A percentile compares a stretch with the other conserved stretches of the same genome.
Evolutionary conservation across 2,797 vertebrate species (phyloP).

Genomic region (Myotis vivesi): DNA sequence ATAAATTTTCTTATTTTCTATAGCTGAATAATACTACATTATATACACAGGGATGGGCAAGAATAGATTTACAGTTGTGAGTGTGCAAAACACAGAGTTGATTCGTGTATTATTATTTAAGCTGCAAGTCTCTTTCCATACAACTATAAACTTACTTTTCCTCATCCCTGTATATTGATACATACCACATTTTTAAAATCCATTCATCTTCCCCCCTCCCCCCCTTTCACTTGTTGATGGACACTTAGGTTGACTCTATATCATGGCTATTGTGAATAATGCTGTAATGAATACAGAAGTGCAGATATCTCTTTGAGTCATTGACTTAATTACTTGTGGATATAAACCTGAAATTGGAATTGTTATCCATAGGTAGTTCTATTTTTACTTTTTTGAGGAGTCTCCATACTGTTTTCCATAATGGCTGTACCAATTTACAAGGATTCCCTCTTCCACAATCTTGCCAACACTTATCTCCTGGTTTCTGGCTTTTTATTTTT

Average conservation of each 20-base stretch:
- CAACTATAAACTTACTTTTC: not conserved
- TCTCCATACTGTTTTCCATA: not conserved
- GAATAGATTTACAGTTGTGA: not conserved
- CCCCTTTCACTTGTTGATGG: not conserved
- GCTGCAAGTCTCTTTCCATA: not conserved
- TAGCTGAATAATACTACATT: not conserved
- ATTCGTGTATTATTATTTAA: not conserved
- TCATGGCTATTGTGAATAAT: not conserved
- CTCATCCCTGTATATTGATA: not conserved
- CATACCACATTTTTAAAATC: not conserved
- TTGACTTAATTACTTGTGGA: not conserved
- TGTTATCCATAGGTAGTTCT: not conserved
- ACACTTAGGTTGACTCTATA: not conserved
- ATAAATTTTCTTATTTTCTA: not conserved
- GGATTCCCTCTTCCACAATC: not conserved
- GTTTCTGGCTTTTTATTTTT: not conserved
- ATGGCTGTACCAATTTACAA: not conserved
- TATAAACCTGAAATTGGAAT: not conserved
- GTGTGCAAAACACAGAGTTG: not conserved
- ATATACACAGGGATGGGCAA: not conserved
- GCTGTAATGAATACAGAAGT: not conserved
- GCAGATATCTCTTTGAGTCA: not conserved
- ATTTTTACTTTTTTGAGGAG: not conserved
- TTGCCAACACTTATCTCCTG: not conserved
- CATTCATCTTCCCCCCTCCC: not conserved